phyloP scores from a whole-genome alignment of 2,888 invertebrate species.

The Germaria angustata region DNA sequence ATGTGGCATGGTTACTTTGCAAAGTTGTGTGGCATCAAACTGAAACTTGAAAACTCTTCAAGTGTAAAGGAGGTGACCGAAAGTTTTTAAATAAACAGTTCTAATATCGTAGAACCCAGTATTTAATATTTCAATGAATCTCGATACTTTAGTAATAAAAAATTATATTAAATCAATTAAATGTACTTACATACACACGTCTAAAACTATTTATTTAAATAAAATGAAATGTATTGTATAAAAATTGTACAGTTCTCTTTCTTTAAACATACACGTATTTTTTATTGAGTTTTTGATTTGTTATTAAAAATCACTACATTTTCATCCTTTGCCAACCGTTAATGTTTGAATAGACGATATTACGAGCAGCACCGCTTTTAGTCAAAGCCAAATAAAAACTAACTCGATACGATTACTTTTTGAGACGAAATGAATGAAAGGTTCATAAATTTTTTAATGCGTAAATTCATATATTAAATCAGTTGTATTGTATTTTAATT shows the following conservation, averaged over 20 bases:
- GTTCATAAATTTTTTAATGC: conserved; percentile 13
- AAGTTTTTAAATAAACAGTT: conserved; percentile 54
- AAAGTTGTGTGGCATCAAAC: conserved; percentile 62
- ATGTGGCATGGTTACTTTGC: conserved; percentile 79
- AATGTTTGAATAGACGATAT: background rate
- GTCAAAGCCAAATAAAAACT: conserved; percentile 10
- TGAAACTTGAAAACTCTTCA: conserved; percentile 57
- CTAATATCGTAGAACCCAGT: background rate
- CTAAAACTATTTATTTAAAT: background rate
- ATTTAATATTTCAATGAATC: background rate
- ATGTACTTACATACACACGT: background rate
- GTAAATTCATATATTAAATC: conserved; percentile 29
- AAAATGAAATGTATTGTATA: too few relatives aligned
- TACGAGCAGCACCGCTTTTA: background rate
- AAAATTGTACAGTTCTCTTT: too few relatives aligned
- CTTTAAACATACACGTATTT: background rate
- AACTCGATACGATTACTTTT: background rate
- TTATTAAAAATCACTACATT: too few relatives aligned
- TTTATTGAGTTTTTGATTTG: too few relatives aligned
- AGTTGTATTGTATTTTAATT: conserved; percentile 42
- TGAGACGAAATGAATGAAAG: too few relatives aligned
- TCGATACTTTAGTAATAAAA: background rate
- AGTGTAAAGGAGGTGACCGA: conserved; percentile 69
- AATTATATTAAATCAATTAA: background rate
- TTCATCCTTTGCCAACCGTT: too few relatives aligned